Percentiles rank a stretch among this genome's conserved stretches.
These are phyloP conservation scores for Rhysida immarginata DNA, from an alignment of 1,140 invertebrate genomes.

Conservation along the genomic window DNA sequence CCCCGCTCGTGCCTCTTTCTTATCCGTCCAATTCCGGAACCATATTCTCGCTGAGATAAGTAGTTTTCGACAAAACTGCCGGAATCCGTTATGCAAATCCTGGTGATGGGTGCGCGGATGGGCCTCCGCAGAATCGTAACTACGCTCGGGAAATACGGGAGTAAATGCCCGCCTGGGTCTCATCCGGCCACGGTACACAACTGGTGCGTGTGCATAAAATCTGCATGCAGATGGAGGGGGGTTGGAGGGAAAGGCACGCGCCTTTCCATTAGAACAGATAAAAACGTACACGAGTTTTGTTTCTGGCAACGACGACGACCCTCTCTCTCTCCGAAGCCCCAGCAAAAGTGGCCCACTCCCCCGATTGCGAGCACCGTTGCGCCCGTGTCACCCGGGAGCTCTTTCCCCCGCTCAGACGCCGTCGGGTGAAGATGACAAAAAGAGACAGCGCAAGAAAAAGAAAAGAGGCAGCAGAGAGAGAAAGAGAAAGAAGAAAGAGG, in stretches of 20 bases:
- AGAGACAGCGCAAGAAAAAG: too few relatives aligned
- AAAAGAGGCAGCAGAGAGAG: too few relatives aligned
- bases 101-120: not conserved
- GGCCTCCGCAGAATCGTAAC: not conserved
- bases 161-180: slow-evolving; percentile 2
- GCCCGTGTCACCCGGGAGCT: not conserved
- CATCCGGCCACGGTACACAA: not conserved
- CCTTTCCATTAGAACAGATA: not conserved
- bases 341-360: too few relatives aligned
- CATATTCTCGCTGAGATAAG: slow-evolving; percentile 7
- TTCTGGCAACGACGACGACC: not conserved
- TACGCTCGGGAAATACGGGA: not conserved
- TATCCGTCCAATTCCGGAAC: not conserved
- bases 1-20: too few relatives aligned
- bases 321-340: not conserved
- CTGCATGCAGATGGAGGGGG: not conserved
- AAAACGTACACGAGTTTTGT: not conserved
- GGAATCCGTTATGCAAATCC: slow-evolving; percentile 5
- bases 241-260: not conserved
- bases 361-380: not conserved
- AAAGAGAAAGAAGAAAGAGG: too few relatives aligned
- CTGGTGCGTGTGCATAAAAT: slow-evolving; percentile 3
- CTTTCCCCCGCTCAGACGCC: too few relatives aligned
- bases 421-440: too few relatives aligned
- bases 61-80: slow-evolving; percentile 6